A percentile compares a stretch with the other conserved stretches of the same genome.
These are phyloP conservation scores for Eptatretus burgeri DNA, from an alignment of 2,113 vertebrate species.

Conservation along the genomic window DNA sequence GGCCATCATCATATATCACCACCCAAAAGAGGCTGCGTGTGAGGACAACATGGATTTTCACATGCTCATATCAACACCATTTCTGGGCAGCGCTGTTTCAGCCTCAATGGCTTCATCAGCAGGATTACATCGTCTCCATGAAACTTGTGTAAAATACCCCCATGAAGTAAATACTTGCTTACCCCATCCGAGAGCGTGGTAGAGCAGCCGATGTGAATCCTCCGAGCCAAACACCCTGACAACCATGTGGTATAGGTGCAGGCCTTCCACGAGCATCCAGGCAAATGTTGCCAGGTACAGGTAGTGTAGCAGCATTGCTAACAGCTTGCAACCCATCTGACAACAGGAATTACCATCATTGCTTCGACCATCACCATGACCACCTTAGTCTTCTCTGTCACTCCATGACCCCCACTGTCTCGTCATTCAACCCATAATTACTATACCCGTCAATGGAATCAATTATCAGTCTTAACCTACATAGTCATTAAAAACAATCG, in stretches of 20 bases:
- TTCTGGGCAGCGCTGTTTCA: not conserved
- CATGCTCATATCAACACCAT: not conserved
- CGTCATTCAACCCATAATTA: too few relatives aligned
- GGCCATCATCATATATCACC: not conserved
- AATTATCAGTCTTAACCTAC: too few relatives aligned
- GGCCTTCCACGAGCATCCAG: slow-evolving; percentile 89
- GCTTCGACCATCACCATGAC: too few relatives aligned
- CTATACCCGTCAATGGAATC: too few relatives aligned
- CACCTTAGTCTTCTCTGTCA: too few relatives aligned
- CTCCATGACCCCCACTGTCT: too few relatives aligned
- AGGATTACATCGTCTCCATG: too few relatives aligned
- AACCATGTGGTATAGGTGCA: slow-evolving; percentile 88
- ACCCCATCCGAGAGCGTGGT: slow-evolving; percentile 73
- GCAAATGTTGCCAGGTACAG: slow-evolving; percentile 75
- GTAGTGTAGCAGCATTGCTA: slow-evolving; percentile 66
- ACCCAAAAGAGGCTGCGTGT: not conserved
- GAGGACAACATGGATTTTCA: not conserved
- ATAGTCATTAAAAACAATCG: too few relatives aligned
- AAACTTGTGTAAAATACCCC: too few relatives aligned
- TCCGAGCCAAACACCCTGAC: slow-evolving; percentile 81
- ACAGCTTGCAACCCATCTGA: slow-evolving; percentile 47
- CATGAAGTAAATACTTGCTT: slow-evolving; percentile 12
- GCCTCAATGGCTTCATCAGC: too few relatives aligned
- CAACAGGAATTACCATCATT: not conserved
- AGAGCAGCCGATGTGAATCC: slow-evolving; percentile 59